A percentile compares a stretch with the other conserved stretches of the same genome.
phyloP scores from a whole-genome alignment of 2,113 vertebrate species.

The Apteryx owenii region DNA sequence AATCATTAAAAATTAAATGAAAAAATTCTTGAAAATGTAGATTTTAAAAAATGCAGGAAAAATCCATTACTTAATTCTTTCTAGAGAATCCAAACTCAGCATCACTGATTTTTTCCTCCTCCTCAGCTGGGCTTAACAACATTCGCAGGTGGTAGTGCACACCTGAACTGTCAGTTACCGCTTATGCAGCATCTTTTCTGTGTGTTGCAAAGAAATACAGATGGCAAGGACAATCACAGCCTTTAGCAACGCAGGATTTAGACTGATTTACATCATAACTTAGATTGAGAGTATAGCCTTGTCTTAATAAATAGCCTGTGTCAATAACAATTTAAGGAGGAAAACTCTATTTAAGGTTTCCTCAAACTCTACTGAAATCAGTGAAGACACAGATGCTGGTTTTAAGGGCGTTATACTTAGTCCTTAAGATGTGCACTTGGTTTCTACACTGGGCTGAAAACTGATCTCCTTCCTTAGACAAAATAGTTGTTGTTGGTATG shows the following conservation, averaged over 20 bases:
- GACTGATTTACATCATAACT: neutral
- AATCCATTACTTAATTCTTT: neutral
- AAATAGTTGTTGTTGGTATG: neutral
- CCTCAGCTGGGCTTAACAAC: neutral
- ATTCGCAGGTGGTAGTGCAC: neutral
- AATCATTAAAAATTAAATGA: neutral
- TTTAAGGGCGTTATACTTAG: neutral
- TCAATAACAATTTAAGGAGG: neutral
- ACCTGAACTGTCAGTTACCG: neutral
- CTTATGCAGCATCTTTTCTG: neutral
- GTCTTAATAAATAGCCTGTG: neutral
- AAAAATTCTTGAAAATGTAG: neutral
- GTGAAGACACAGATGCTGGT: neutral
- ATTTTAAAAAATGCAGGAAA: neutral
- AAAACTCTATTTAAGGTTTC: neutral
- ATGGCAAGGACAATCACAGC: neutral
- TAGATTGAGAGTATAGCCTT: neutral
- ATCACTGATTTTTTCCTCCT: neutral
- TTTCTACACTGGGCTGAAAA: neutral
- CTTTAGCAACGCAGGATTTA: neutral
- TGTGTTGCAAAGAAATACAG: neutral
- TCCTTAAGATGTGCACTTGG: neutral
- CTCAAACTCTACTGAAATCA: neutral
- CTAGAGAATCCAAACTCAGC: neutral
- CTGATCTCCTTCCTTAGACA: neutral